Percentiles rank a stretch among this genome's conserved stretches.
Evolutionary conservation across 2,797 vertebrate genomes (phyloP).

Genomic region (Nyctibius grandis): DNA sequence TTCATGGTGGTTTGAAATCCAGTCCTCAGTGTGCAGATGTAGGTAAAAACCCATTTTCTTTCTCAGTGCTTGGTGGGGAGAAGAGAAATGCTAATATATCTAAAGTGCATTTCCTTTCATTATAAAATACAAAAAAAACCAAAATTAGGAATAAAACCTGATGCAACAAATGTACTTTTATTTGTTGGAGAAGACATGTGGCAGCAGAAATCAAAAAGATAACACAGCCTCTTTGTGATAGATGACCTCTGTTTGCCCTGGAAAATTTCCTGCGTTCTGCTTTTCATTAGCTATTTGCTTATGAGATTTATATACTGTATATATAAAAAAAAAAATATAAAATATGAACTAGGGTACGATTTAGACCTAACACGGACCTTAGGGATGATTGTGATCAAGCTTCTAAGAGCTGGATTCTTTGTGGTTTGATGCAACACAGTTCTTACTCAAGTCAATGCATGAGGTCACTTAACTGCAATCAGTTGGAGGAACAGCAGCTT

Average conservation of each 20-base stretch:
- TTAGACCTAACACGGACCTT: background rate
- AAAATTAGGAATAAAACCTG: background rate
- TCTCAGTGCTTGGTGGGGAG: background rate
- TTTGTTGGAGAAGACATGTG: background rate
- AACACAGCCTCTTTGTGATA: background rate
- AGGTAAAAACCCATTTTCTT: background rate
- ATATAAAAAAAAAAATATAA: background rate
- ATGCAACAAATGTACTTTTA: background rate
- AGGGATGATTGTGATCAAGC: background rate
- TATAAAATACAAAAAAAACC: background rate
- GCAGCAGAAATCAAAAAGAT: background rate
- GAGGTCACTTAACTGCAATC: background rate
- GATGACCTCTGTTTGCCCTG: background rate
- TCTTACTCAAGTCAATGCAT: background rate
- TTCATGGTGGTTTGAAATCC: background rate
- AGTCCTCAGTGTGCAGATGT: background rate
- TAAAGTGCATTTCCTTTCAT: background rate
- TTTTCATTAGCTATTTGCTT: conserved; percentile 6
- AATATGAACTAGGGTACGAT: background rate
- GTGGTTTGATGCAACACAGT: background rate
- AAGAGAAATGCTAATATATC: background rate
- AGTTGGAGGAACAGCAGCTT: background rate
- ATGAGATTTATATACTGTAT: background rate
- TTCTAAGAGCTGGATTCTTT: background rate
- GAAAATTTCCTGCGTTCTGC: background rate